These are phyloP conservation scores for Neogale vison DNA, from an alignment of 2,113 vertebrate species.

Conservation along the genomic window DNA sequence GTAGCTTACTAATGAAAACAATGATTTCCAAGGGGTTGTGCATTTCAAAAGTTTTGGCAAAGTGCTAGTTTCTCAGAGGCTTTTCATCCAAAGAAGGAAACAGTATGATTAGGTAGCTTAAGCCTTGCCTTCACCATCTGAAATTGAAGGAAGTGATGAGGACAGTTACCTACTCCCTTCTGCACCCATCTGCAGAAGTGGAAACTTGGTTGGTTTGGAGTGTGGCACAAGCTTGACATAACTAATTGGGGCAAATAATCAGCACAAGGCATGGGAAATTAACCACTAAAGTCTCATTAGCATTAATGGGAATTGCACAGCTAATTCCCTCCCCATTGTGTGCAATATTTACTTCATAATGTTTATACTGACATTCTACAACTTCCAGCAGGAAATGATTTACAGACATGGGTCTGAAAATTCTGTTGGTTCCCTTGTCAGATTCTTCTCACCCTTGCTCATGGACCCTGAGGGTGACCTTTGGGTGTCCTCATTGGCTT, in stretches of 20 bases:
- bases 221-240: constrained; percentile 70
- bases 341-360: constrained; percentile 80
- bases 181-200: background rate
- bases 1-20: constrained; percentile 80
- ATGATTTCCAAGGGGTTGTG: constrained; percentile 75
- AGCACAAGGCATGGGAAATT: constrained; percentile 76
- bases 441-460: background rate
- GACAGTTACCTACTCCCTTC: constrained; percentile 43
- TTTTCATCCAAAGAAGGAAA: constrained; percentile 39
- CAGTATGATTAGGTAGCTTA: constrained; percentile 32
- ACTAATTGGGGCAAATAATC: constrained; percentile 80
- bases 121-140: constrained; percentile 27
- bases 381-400: constrained; percentile 68
- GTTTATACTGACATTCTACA: constrained; percentile 71
- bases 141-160: constrained; percentile 47
- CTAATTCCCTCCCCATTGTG: constrained; percentile 79
- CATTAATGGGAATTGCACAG: constrained; percentile 75
- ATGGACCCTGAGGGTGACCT: background rate
- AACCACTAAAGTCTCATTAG: constrained; percentile 80
- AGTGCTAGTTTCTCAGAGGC: constrained; percentile 60
- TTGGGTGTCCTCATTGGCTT: background rate
- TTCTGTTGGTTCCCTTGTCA: background rate
- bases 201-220: constrained; percentile 51
- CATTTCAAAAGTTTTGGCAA: constrained; percentile 71
- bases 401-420: background rate